These are phyloP conservation scores for Acanthurus lineatus DNA, from an alignment of 2,797 vertebrate species.

Conservation along the genomic window DNA sequence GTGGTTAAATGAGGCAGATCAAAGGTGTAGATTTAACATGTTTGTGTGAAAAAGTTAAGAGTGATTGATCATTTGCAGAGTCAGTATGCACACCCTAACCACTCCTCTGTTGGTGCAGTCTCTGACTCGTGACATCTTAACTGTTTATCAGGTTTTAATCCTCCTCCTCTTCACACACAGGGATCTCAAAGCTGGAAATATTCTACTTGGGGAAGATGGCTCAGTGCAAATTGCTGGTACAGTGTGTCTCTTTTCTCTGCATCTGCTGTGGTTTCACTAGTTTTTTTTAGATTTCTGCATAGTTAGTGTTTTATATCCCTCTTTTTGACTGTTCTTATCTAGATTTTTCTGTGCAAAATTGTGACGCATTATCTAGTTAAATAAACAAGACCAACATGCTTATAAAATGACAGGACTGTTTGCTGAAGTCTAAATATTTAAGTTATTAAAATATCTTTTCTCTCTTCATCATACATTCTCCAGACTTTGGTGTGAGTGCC, in stretches of 20 bases:
- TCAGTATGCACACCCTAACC: neutral
- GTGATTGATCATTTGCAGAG: slow-evolving; percentile 19
- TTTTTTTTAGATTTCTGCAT: too few relatives aligned
- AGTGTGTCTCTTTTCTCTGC: slow-evolving; percentile 42
- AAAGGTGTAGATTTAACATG: slow-evolving; percentile 29
- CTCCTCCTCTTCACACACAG: slow-evolving; percentile 77
- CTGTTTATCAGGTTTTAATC: slow-evolving; percentile 28
- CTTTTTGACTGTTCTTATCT: too few relatives aligned
- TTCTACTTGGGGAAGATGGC: slow-evolving; percentile 97
- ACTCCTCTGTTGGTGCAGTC: slow-evolving; percentile 7
- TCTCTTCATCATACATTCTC: slow-evolving; percentile 2
- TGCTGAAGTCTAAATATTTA: neutral
- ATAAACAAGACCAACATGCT: too few relatives aligned
- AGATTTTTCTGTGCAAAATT: slow-evolving; percentile 95
- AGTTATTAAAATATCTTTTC: neutral
- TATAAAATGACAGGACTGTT: too few relatives aligned
- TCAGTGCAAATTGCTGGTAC: slow-evolving; percentile 99
- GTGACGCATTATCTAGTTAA: slow-evolving; percentile 84
- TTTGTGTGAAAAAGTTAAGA: slow-evolving; percentile 7
- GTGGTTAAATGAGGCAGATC: slow-evolving; percentile 23
- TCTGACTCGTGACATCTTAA: slow-evolving; percentile 13
- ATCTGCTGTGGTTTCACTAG: slow-evolving; percentile 10
- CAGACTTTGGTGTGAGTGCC: slow-evolving; percentile 97
- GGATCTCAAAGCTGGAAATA: slow-evolving; percentile 99
- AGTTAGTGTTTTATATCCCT: too few relatives aligned